Percentiles rank a stretch among this genome's conserved stretches.
phyloP scores from a whole-genome alignment of 2,888 invertebrate species.

The Patella caerulea region DNA sequence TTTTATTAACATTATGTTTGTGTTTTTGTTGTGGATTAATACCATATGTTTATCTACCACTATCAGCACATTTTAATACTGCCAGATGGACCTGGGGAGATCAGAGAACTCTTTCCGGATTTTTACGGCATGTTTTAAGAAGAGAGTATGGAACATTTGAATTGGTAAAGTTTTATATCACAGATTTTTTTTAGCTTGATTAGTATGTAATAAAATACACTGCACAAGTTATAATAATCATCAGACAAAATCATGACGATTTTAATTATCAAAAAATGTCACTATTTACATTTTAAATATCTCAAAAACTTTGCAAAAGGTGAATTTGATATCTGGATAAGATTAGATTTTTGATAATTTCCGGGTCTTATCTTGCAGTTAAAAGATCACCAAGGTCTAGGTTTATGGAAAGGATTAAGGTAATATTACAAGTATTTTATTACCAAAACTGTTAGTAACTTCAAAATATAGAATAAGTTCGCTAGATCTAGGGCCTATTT shows the following conservation, averaged over 20 bases:
- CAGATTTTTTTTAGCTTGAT: background rate
- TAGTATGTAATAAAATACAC: too few relatives aligned
- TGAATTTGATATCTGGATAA: too few relatives aligned
- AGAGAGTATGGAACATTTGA: slow-evolving; percentile 68
- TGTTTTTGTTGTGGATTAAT: slow-evolving; percentile 53
- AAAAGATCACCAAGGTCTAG: slow-evolving; percentile 49
- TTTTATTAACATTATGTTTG: slow-evolving; percentile 30
- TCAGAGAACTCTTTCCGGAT: slow-evolving; percentile 60
- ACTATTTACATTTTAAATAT: background rate
- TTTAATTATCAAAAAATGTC: background rate
- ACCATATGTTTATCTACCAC: slow-evolving; percentile 66
- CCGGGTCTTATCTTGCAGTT: slow-evolving; percentile 37
- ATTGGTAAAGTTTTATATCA: slow-evolving; percentile 44
- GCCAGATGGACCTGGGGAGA: slow-evolving; percentile 70
- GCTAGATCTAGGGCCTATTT: too few relatives aligned
- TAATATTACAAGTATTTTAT: slow-evolving; percentile 24
- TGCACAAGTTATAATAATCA: background rate
- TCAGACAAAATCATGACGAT: background rate
- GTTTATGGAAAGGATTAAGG: slow-evolving; percentile 45
- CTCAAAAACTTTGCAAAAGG: too few relatives aligned
- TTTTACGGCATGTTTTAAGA: slow-evolving; percentile 64
- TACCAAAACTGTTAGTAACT: too few relatives aligned
- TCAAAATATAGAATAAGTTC: too few relatives aligned
- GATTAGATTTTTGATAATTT: background rate
- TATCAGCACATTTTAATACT: slow-evolving; percentile 51